Base-by-base conservation (phyloP, 92 coral and sea anemone species). In the Epizoanthus stellaris region DNA sequence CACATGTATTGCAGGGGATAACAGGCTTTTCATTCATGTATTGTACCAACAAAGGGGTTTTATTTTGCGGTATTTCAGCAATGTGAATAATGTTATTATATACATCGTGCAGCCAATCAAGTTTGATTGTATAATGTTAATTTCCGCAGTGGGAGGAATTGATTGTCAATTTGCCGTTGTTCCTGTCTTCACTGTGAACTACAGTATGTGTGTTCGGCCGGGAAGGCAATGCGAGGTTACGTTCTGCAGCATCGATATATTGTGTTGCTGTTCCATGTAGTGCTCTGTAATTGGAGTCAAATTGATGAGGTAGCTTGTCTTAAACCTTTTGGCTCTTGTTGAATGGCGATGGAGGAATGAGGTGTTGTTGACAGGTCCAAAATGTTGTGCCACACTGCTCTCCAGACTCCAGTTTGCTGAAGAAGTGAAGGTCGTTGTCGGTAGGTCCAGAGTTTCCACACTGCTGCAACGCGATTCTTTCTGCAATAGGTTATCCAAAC, bases 61-160 rank as follows among this genome's bases (percentile, higher is more conserved):
- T 90, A 91, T 93, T 85, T 86, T 57, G 56, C 54, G 91, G 92
- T 70, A 93, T 88, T 84, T 76, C 54, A 88, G 89, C 86, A 74
- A 93, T 91, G 90, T 39, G 67, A 91, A 85, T 72, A 72, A 93
- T 93, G 95, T 82, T 91, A 90, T 93, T 93, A 86, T 93, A 77
- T 85, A 81, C 88, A 58, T 25, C 30, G 67, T 38, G 40, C 52
- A 82, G 66, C 95, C 95, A 93, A 90, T 93, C 88, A 81, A 67
- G 83, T 86, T 70, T 88, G 73, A 80, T 62, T 85, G 61, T 73
- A 17, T 73, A 52, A 68, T 80, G 89, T 76, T 91, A 84, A 84
- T 76, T 89, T 89, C 92, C 92, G 89, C 63, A 70, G 87, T 80
- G 89, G 94, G 89, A 85, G 89, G 91, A 85, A 88, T 85, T 77